Percentiles rank a stretch among this genome's conserved stretches.
Conservation (phyloP, 1,140 invertebrate genomes). For the Trypoxylus dichotomus region DNA sequence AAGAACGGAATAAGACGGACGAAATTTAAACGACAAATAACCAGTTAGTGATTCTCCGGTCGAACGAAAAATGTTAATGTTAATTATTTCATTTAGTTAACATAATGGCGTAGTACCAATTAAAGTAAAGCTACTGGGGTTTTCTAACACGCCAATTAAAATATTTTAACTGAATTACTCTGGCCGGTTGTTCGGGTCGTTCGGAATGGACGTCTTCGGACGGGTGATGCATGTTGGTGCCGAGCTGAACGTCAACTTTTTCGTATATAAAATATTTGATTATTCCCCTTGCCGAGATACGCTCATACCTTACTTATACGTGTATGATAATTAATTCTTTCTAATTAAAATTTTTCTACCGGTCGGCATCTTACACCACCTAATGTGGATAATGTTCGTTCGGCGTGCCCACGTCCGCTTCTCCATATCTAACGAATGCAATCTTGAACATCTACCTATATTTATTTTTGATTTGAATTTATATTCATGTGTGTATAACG, state of each 20-base stretch:
- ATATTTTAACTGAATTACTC: constrained; percentile 15
- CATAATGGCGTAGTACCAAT: constrained; percentile 18
- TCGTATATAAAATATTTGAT: constrained; percentile 22
- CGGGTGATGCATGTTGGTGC: background rate
- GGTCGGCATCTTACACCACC: background rate
- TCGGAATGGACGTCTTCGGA: background rate
- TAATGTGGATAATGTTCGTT: background rate
- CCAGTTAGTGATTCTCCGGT: constrained; percentile 3
- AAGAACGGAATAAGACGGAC: background rate
- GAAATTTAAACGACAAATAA: constrained; percentile 23
- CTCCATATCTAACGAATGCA: background rate
- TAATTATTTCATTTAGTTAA: constrained; percentile 24
- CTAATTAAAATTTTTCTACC: constrained; percentile 19
- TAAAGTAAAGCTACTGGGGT: constrained; percentile 14
- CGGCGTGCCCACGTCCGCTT: background rate
- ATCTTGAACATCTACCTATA: too few species aligned
- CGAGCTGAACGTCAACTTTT: background rate
- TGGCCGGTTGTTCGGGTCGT: background rate
- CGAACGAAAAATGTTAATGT: constrained; percentile 20
- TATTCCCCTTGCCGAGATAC: constrained; percentile 9
- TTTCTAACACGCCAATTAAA: constrained; percentile 23
- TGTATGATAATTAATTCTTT: constrained; percentile 19
- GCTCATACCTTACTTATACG: background rate
- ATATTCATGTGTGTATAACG: too few species aligned
- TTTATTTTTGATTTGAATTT: too few species aligned